phyloP scores from a whole-genome alignment of 2,797 vertebrate genomes.

The Argya squamiceps region DNA sequence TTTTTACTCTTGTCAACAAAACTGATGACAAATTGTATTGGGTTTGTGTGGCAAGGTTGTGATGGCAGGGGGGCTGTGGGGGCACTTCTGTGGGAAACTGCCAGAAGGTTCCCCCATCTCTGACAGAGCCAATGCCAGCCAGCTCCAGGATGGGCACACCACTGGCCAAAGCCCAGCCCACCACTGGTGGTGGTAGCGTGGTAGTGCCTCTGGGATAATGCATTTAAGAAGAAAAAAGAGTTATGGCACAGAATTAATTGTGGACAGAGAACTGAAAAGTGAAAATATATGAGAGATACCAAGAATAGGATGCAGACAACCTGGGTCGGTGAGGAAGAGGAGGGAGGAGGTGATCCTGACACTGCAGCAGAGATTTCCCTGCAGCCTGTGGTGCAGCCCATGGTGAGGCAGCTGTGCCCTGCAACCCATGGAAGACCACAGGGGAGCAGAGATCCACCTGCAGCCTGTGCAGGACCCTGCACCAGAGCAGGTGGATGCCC shows the following conservation, averaged over 20 bases:
- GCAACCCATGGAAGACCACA: neutral
- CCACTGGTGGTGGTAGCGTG: accelerated
- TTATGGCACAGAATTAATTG: neutral
- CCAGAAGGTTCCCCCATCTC: neutral
- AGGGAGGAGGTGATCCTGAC: neutral
- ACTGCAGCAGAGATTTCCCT: neutral
- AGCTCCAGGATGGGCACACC: neutral
- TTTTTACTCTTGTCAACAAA: neutral
- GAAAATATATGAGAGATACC: neutral
- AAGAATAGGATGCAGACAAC: neutral
- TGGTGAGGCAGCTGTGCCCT: neutral
- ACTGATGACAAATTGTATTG: neutral
- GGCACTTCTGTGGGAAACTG: neutral
- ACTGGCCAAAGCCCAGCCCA: neutral
- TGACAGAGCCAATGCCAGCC: neutral
- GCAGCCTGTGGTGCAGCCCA: neutral
- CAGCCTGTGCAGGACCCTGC: neutral
- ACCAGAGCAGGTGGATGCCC: too few relatives aligned
- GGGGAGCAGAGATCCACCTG: neutral
- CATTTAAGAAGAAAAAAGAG: neutral
- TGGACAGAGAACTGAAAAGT: neutral
- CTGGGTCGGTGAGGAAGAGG: neutral
- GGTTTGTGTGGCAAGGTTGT: neutral
- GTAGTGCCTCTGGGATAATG: accelerated
- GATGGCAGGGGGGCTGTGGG: neutral